Evolutionary conservation across 2,888 invertebrate genomes (phyloP).

Genomic region (Dromius quadrimaculatus): DNA sequence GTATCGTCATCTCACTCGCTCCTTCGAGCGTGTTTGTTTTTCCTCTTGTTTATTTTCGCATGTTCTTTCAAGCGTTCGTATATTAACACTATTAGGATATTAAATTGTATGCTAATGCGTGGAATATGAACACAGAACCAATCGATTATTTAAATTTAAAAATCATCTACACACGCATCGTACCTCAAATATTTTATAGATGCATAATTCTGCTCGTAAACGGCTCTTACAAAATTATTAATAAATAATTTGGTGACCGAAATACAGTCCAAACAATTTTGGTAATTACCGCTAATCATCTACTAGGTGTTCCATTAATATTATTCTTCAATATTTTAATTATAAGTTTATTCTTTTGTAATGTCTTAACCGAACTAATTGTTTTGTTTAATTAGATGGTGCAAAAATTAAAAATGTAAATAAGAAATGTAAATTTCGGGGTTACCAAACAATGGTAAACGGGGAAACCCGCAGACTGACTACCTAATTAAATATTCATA

Average conservation of each 20-base stretch:
- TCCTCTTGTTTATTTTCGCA: slow-evolving; percentile 44
- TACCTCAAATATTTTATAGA: too few relatives aligned
- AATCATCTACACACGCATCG: slow-evolving; percentile 44
- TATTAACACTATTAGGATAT: slow-evolving; percentile 45
- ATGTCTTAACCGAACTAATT: slow-evolving; percentile 42
- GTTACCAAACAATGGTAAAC: slow-evolving; percentile 35
- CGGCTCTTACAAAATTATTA: too few relatives aligned
- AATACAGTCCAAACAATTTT: too few relatives aligned
- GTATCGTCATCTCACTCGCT: slow-evolving; percentile 14
- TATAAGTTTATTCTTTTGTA: slow-evolving; percentile 34
- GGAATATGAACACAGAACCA: slow-evolving; percentile 33
- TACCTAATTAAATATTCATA: slow-evolving; percentile 19
- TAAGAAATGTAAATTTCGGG: slow-evolving; percentile 38
- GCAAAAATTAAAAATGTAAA: slow-evolving; percentile 41
- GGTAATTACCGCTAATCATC: too few relatives aligned
- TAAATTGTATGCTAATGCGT: slow-evolving; percentile 44
- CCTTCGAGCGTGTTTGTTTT: slow-evolving; percentile 14
- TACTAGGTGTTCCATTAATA: too few relatives aligned
- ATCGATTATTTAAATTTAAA: slow-evolving; percentile 50
- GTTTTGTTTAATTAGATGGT: slow-evolving; percentile 44
- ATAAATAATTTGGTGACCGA: too few relatives aligned
- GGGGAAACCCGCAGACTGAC: slow-evolving; percentile 6
- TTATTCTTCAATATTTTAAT: slow-evolving; percentile 41
- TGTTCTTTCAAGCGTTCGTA: slow-evolving; percentile 31
- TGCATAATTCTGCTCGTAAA: neutral